Base-by-base conservation (phyloP, 2,113 vertebrate species). In the Gnathonemus echidnorhynchus region DNA sequence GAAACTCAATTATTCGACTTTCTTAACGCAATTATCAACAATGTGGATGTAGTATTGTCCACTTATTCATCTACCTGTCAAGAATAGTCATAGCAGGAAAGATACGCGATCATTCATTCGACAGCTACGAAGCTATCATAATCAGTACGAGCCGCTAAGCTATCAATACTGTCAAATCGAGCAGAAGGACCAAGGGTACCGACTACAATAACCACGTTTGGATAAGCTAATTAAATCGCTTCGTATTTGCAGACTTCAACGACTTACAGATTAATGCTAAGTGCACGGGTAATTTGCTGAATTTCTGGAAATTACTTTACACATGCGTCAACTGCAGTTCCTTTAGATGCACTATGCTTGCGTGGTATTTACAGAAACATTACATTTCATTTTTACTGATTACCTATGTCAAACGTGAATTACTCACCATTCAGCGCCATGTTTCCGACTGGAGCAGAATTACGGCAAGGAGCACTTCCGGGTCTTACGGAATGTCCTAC, bases 401-500 rank as follows among this genome's bases (percentile, higher is more conserved):
- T 84, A 24, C 8, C 21, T 84, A 84, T 24, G 2, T 19, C 19
- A 8, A 27, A 17, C 2, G 3, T 15, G 52, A 93, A 89, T 89
- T 62, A 95, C 95, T 96, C 91, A 97, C 96, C 48, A 88, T 90
- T 92, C 70, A 93, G 94, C 90, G 96, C 94, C 96, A 97, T 96
- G 94, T 96, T 94, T 92, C 93, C 95, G 94, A 93, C 94, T 95
- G 95, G 95, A 96, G 94, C 95, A 95, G 96, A 95, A 96, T 95
- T 95, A 93, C 93, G 90, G 94, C 89, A 56, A 90, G 86, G 87
- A 94, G 19, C 90, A 31, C 93, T 96, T 96, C 96, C 96, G 95
- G 94, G 91, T 91, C 50, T 77, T 45, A 39, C 5, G 48, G 93
- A 87, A 15, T 86, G 85, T 80, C 88, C 86, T 53, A 90, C 89